phyloP scores from a whole-genome alignment of 2,888 invertebrate genomes.

The Teleiodes luculella region DNA sequence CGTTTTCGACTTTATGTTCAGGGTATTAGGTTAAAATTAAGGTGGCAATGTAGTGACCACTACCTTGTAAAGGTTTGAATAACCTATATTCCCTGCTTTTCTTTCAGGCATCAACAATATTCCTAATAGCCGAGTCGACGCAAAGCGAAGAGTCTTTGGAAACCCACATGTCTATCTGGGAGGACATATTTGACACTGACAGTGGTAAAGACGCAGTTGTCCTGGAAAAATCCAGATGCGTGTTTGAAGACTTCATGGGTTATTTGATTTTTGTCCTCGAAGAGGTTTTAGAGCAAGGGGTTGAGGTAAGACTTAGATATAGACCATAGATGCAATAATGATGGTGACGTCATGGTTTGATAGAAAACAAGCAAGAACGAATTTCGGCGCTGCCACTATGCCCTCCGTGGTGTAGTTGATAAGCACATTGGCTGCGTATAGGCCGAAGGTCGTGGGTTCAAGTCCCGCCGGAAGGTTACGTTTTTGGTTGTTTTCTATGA shows the following conservation, averaged over 20 bases:
- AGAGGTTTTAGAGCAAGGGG: constrained; percentile 22
- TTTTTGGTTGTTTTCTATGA: too few species aligned
- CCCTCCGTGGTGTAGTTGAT: too few species aligned
- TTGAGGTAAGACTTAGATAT: constrained; percentile 8
- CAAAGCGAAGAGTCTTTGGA: constrained; percentile 23
- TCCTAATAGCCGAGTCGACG: constrained; percentile 35
- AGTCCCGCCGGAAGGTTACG: too few species aligned
- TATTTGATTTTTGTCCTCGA: constrained; percentile 23
- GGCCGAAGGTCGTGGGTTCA: too few species aligned
- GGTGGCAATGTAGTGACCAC: too few species aligned
- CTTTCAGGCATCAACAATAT: constrained; percentile 34
- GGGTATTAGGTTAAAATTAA: too few species aligned
- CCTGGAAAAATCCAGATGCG: constrained; percentile 19
- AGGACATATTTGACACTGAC: constrained; percentile 31
- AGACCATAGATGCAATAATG: too few species aligned
- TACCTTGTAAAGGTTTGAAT: not conserved
- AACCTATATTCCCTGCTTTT: not conserved
- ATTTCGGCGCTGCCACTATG: too few species aligned
- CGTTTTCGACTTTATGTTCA: too few species aligned
- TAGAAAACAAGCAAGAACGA: too few species aligned
- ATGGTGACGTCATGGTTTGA: too few species aligned
- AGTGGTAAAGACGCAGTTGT: constrained; percentile 24
- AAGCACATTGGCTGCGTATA: too few species aligned
- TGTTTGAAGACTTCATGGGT: constrained; percentile 30
- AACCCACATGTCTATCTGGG: constrained; percentile 39